Conservation (phyloP, 2,797 vertebrate genomes). For the Potorous gilbertii region DNA sequence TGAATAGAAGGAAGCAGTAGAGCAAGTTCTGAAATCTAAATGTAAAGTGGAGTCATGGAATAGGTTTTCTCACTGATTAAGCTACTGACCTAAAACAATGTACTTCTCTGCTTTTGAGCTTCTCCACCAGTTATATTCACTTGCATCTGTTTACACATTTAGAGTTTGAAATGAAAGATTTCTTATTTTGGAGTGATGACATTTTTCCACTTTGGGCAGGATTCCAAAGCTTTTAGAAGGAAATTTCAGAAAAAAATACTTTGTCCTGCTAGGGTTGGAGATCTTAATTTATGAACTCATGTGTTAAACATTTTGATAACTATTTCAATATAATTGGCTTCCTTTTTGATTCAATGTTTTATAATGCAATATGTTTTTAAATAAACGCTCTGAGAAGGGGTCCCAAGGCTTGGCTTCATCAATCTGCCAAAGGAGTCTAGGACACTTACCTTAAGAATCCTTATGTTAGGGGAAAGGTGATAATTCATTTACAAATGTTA, state of each 20-base stretch:
- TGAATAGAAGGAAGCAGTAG: not conserved
- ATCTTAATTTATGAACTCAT: not conserved
- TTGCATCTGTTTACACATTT: not conserved
- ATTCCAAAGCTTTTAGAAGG: not conserved
- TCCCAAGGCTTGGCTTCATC: not conserved
- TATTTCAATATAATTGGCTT: not conserved
- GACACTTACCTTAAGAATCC: too few species aligned
- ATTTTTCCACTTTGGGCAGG: not conserved
- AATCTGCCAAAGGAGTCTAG: not conserved
- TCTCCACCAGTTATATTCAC: not conserved
- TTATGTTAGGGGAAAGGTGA: not conserved
- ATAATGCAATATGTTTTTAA: not conserved
- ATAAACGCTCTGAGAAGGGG: not conserved
- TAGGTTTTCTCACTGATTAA: not conserved
- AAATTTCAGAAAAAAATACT: not conserved
- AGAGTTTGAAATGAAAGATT: not conserved
- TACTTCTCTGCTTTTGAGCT: not conserved
- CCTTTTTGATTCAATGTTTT: not conserved
- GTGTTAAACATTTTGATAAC: not conserved
- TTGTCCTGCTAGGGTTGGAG: not conserved
- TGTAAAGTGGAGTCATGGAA: not conserved
- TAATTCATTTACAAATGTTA: not conserved
- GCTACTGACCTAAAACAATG: not conserved
- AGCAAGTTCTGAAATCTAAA: not conserved
- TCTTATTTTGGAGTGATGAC: not conserved